Percentiles rank a stretch among this genome's conserved stretches.
Evolutionary conservation across 2,888 invertebrate species (phyloP).

Genomic region (Gymnoscelis rufifasciata): DNA sequence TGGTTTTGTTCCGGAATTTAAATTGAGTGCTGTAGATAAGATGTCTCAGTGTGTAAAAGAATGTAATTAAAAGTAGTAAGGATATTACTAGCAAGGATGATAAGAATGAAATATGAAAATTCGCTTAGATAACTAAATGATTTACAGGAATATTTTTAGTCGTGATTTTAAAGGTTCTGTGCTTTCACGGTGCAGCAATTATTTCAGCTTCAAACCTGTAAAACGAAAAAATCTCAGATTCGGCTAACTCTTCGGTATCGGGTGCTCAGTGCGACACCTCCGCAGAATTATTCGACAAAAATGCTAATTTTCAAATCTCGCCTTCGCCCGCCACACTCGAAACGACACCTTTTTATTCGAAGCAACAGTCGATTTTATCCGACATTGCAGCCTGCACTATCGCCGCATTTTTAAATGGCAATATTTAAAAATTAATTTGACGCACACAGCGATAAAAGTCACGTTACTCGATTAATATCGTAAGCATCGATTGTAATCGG

Average conservation of each 20-base stretch:
- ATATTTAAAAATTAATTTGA: conserved; percentile 45
- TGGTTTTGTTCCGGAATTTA: conserved; percentile 17
- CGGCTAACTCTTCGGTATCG: conserved; percentile 66
- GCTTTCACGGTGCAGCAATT: conserved; percentile 43
- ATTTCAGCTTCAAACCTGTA: conserved; percentile 65
- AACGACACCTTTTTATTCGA: conserved; percentile 62
- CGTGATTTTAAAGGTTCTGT: no score
- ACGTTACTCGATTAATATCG: conserved; percentile 60
- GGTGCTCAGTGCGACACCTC: conserved; percentile 70
- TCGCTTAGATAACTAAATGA: no score
- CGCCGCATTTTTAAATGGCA: conserved; percentile 30
- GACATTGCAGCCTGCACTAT: conserved; percentile 27
- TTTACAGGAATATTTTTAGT: no score
- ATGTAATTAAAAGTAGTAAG: background rate
- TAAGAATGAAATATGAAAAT: no score
- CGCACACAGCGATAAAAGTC: conserved; percentile 49
- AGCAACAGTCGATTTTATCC: conserved; percentile 53
- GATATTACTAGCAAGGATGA: no score
- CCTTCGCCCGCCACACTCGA: conserved; percentile 65
- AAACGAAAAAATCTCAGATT: conserved; percentile 57
- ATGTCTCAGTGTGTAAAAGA: conserved; percentile 3
- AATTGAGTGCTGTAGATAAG: conserved; percentile 8
- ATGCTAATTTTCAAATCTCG: conserved; percentile 78
- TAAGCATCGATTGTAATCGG: conserved; percentile 58
- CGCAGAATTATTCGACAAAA: conserved; percentile 77